Percentiles rank a stretch among this genome's conserved stretches.
Evolutionary conservation across 2,888 invertebrate genomes (phyloP).

Genomic region (Clanis bilineata): DNA sequence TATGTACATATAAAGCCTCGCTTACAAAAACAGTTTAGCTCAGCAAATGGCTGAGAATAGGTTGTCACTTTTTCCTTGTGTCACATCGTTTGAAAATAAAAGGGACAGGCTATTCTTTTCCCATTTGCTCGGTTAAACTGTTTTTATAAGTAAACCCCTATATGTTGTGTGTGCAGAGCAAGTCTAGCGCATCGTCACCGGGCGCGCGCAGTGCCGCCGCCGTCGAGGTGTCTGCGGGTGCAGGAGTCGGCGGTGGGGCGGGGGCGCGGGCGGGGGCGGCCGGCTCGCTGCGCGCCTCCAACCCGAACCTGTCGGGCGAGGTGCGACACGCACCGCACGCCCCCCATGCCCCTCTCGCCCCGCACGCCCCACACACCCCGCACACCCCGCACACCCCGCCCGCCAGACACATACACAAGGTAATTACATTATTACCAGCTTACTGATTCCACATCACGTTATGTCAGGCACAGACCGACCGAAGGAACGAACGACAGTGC

Average conservation of each 20-base stretch:
- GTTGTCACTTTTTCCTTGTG: too few species aligned
- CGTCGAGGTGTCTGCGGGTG: conserved; percentile 18
- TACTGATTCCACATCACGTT: too few species aligned
- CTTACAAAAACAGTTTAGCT: too few species aligned
- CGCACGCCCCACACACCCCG: not conserved
- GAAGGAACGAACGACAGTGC: too few species aligned
- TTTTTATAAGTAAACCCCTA: too few species aligned
- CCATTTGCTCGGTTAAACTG: too few species aligned
- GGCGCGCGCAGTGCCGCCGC: conserved; percentile 28
- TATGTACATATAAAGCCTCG: too few species aligned
- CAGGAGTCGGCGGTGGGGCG: conserved; percentile 16
- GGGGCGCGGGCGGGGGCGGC: conserved; percentile 56
- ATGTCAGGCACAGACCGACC: too few species aligned
- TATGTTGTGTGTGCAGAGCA: conserved; percentile 42
- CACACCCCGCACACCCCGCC: not conserved
- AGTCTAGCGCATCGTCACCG: conserved; percentile 80
- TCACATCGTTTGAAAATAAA: too few species aligned
- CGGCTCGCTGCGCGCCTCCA: conserved; percentile 87
- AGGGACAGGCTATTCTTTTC: too few species aligned
- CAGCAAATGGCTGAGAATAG: too few species aligned
- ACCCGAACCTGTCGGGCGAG: conserved; percentile 86
- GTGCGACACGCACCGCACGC: conserved; percentile 46
- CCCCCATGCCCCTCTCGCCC: not conserved
- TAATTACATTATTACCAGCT: too few species aligned
- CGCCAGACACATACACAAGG: not conserved